Base-by-base conservation (phyloP, 2,888 invertebrate species). In the Aphidius colemani region DNA sequence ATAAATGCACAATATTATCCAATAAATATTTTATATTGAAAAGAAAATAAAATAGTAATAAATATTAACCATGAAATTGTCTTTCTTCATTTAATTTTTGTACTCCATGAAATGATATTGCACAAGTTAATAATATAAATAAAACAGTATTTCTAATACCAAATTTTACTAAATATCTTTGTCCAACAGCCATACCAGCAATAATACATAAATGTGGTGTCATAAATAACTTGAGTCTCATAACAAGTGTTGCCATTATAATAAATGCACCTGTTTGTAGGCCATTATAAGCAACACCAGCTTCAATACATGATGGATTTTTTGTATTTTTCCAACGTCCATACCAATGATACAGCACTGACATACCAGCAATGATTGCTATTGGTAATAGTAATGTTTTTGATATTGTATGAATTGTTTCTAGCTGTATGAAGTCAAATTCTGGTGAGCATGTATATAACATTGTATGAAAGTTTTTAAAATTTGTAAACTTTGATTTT, bases 181-280 rank as follows among this genome's bases (percentile, higher is more conserved):
- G 85, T 69, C 86, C 85, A 66, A 89, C 87, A 13, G 90, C 80
- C 3, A 94, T 80, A 0, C 92, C 89, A 0, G 89, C 86, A 2
- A 92, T 83, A 1, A 94, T 85, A 77, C 93, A 92, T 74, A 94
- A 81, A 71, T 93, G 92, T 0, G 93, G 92, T 1, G 90, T 90
- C 79, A 91, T 88, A 71, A 94, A 87, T 59, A 93, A 78, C 75
- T 94, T 93, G 55, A 94, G 78, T 72, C 94, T 83, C 92, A 93
- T 93, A 7, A 94, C 87, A 9, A 93, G 78, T 2, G 84, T 77
- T n/a, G 93, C 92, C 90, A 93, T 90, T 0, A 88, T 75, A 2
- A 87, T 86, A 78, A 90, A 95, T 46, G 90, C 89, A 45, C 85
- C 81, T 81, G 90, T 84, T 77, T 94, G 94, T 8, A 89, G 83